Conservation (phyloP, 1,140 invertebrate species). For the Pseudoatta argentina region DNA sequence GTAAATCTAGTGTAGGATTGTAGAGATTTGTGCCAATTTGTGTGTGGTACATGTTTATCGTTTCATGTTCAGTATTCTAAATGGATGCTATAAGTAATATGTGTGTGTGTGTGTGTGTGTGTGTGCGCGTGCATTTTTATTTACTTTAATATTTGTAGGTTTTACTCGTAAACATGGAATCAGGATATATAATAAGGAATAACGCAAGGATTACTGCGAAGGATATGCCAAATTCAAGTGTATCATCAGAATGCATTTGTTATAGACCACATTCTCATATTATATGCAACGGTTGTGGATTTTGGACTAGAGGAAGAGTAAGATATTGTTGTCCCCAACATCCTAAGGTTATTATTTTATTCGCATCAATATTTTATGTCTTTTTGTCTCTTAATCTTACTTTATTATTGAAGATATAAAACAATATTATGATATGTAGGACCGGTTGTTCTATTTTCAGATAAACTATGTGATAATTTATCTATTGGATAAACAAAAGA, state of each 20-base stretch:
- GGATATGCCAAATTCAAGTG: background rate
- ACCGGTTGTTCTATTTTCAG: too few relatives aligned
- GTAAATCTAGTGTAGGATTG: background rate
- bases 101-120: background rate
- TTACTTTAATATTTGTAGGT: background rate
- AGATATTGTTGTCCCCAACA: slow-evolving; percentile 68
- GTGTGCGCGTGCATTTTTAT: background rate
- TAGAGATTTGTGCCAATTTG: too few relatives aligned
- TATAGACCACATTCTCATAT: slow-evolving; percentile 63
- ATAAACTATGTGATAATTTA: too few relatives aligned
- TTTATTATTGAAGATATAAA: background rate
- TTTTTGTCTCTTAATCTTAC: background rate
- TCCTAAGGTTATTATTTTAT: slow-evolving; percentile 59
- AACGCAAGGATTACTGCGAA: background rate
- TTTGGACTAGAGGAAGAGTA: slow-evolving; percentile 66
- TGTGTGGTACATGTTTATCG: background rate
- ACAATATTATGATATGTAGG: background rate
- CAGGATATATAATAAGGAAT: slow-evolving; percentile 5
- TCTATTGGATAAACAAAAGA: too few relatives aligned
- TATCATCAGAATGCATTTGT: slow-evolving; percentile 56
- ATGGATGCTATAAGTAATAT: background rate
- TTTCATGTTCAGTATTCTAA: background rate
- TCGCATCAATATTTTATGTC: background rate
- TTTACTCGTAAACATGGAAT: slow-evolving; percentile 14
- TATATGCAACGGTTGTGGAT: slow-evolving; percentile 72